These are phyloP conservation scores for Brachionus asplanchnoidis DNA, from an alignment of 1,140 invertebrate species.

Conservation along the genomic window DNA sequence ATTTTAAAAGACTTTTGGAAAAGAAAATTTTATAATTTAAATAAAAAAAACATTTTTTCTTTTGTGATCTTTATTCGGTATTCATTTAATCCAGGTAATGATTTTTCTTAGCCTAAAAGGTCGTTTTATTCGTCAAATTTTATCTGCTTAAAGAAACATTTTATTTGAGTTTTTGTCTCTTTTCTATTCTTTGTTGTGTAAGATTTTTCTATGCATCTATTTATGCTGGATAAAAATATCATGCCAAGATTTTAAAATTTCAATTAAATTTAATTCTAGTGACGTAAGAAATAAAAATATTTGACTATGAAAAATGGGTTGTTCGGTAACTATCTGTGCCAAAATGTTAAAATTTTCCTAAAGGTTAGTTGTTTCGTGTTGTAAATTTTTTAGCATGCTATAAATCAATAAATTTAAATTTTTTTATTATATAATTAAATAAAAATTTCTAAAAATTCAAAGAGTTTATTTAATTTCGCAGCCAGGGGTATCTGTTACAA, in stretches of 20 bases:
- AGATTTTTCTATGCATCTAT: neutral
- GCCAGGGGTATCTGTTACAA: neutral
- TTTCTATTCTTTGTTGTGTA: neutral
- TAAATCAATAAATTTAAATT: neutral
- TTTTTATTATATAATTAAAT: neutral
- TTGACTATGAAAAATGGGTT: neutral
- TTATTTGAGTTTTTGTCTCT: neutral
- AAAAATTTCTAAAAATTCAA: neutral
- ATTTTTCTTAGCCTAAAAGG: neutral
- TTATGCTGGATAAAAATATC: neutral
- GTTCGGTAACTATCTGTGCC: neutral
- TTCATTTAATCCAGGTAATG: constrained; percentile 33
- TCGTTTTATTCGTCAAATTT: neutral
- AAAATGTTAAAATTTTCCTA: neutral
- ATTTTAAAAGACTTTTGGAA: neutral
- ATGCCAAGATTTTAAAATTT: neutral
- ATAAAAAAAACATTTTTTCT: constrained; percentile 14
- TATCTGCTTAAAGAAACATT: constrained; percentile 4
- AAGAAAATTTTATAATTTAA: neutral
- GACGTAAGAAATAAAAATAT: neutral
- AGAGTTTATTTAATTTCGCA: neutral
- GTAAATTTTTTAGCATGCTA: neutral
- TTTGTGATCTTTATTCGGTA: neutral
- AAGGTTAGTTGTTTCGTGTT: neutral
- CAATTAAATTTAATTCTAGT: neutral